Conservation (phyloP, 2,888 invertebrate species). For the Tetramorium bicarinatum region DNA sequence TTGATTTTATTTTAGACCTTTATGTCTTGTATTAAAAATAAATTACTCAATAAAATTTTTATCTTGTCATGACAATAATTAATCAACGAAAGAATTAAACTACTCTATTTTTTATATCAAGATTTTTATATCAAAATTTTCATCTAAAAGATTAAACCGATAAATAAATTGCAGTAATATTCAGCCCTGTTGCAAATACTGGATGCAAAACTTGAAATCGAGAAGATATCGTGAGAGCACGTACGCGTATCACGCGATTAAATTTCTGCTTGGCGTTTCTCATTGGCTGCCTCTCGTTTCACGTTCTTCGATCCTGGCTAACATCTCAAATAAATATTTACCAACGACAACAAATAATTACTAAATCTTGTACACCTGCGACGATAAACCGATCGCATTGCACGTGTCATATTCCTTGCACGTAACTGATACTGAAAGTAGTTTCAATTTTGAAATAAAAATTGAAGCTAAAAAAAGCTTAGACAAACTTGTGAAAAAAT, state of each 20-base stretch:
- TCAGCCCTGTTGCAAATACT: constrained; percentile 59
- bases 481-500: background rate
- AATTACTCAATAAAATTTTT: background rate
- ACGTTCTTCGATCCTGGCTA: constrained; percentile 61
- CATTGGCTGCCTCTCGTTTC: constrained; percentile 31
- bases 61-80: background rate
- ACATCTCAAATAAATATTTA: constrained; percentile 65
- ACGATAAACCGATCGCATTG: background rate
- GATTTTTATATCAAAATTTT: background rate
- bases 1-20: constrained; percentile 39
- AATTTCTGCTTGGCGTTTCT: constrained; percentile 68
- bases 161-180: background rate
- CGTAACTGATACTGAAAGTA: background rate
- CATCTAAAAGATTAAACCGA: background rate
- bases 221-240: constrained; percentile 70
- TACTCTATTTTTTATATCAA: background rate
- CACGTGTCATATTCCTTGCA: background rate
- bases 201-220: constrained; percentile 70
- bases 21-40: background rate
- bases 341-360: constrained; percentile 49
- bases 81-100: too few species aligned
- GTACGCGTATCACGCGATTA: constrained; percentile 72
- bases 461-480: background rate
- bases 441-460: background rate
- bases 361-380: constrained; percentile 55